phyloP scores from a whole-genome alignment of 2,888 invertebrate genomes.

The Sipha maydis region DNA sequence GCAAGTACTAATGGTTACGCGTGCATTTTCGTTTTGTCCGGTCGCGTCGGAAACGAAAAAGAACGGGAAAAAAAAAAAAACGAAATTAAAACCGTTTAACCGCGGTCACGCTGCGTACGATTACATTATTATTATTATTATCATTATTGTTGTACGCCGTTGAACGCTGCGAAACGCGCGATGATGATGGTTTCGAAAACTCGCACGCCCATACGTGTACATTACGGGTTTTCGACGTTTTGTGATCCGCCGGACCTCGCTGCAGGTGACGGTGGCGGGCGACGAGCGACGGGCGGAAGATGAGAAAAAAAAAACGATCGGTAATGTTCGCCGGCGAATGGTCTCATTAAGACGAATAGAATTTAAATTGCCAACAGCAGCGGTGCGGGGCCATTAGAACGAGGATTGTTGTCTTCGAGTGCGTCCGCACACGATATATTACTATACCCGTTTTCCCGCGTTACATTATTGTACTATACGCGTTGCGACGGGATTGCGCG shows the following conservation, averaged over 20 bases:
- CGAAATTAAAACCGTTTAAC: background rate
- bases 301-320: conserved; percentile 5
- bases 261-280: background rate
- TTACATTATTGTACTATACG: too few species aligned
- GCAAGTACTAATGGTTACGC: background rate
- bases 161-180: background rate
- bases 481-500: background rate
- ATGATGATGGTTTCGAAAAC: background rate
- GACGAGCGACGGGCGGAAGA: background rate
- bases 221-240: background rate
- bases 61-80: too few species aligned
- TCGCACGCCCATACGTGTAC: background rate
- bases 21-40: background rate
- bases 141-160: too few species aligned
- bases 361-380: conserved; percentile 42
- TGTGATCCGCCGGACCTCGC: background rate
- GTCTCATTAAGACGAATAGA: conserved; percentile 53
- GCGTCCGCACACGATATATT: background rate
- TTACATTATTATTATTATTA: too few species aligned
- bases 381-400: conserved; percentile 1
- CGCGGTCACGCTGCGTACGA: background rate
- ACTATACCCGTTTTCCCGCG: background rate
- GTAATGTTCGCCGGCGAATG: conserved; percentile 42
- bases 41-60: background rate
- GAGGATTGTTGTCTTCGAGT: conserved; percentile 29